phyloP scores from a whole-genome alignment of 1,140 invertebrate genomes.

The Ceratina calcarata region DNA sequence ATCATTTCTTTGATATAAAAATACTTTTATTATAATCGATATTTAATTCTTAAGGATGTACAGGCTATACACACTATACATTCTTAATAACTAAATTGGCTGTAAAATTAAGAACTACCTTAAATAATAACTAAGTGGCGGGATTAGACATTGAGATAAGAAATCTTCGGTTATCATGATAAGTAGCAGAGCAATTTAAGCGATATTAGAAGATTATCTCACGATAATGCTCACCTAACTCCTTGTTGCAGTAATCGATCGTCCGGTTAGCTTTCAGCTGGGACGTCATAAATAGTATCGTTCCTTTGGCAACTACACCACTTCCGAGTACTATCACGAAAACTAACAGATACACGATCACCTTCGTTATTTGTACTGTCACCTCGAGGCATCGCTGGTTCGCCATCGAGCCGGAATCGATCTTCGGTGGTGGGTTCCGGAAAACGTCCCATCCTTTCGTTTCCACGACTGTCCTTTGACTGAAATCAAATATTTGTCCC shows the following conservation, averaged over 20 bases:
- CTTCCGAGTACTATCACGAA: slow-evolving; percentile 91
- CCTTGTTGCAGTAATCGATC: slow-evolving; percentile 90
- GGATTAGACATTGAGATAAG: too few relatives aligned
- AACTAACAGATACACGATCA: slow-evolving; percentile 91
- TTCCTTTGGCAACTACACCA: slow-evolving; percentile 92
- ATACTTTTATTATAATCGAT: too few relatives aligned
- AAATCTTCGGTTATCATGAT: too few relatives aligned
- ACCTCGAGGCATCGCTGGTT: slow-evolving; percentile 92
- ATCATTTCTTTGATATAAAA: too few relatives aligned
- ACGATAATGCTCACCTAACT: slow-evolving; percentile 85
- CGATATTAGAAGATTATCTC: too few relatives aligned
- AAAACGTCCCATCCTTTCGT: slow-evolving; percentile 98
- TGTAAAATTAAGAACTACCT: too few relatives aligned
- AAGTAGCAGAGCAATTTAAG: too few relatives aligned
- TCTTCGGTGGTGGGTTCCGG: slow-evolving; percentile 91
- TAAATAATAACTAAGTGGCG: too few relatives aligned
- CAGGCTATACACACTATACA: too few relatives aligned
- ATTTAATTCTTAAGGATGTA: too few relatives aligned
- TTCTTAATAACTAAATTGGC: too few relatives aligned
- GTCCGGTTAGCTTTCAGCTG: slow-evolving; percentile 88
- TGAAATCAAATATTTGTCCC: slow-evolving; percentile 73
- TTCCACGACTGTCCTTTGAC: slow-evolving; percentile 89
- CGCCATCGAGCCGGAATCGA: slow-evolving; percentile 93
- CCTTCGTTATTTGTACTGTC: slow-evolving; percentile 92
- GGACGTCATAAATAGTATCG: slow-evolving; percentile 94